Percentiles rank a stretch among this genome's conserved stretches.
Conservation (phyloP, 2,888 invertebrate species). For the Dolichomitus sp. region DNA sequence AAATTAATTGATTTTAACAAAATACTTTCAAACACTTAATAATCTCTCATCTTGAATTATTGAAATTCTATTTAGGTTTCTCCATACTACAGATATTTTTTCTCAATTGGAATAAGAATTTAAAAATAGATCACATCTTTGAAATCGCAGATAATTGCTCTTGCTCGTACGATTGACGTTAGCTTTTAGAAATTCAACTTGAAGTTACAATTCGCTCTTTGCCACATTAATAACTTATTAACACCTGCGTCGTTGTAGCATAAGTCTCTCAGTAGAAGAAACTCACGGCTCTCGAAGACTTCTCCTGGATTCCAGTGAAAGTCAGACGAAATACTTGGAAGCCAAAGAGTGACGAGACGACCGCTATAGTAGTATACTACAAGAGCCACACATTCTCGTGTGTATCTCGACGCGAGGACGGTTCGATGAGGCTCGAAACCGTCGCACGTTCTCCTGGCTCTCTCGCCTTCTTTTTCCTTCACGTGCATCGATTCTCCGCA, state of each 20-base stretch:
- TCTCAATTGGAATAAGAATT: too few species aligned
- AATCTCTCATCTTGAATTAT: not conserved
- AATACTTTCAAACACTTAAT: not conserved
- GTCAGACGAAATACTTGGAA: constrained; percentile 62
- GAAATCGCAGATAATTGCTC: not conserved
- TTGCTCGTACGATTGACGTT: not conserved
- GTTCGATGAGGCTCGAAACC: constrained; percentile 11
- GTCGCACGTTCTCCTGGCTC: not conserved
- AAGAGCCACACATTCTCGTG: not conserved
- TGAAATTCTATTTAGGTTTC: not conserved
- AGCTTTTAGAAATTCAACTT: not conserved
- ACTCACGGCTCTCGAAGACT: constrained; percentile 13
- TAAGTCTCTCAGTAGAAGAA: constrained; percentile 16
- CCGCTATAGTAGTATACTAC: constrained; percentile 17
- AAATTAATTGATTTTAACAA: not conserved
- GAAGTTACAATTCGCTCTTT: not conserved
- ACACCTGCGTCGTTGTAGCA: not conserved
- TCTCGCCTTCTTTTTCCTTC: constrained; percentile 3
- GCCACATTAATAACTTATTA: not conserved
- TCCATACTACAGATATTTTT: too few species aligned
- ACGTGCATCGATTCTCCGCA: not conserved
- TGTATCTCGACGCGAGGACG: constrained; percentile 18
- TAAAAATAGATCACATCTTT: too few species aligned
- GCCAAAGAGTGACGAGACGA: constrained; percentile 38
- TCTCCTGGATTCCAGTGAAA: constrained; percentile 39